Conservation (phyloP, 2,888 invertebrate genomes). For the Drosophila affinis region DNA sequence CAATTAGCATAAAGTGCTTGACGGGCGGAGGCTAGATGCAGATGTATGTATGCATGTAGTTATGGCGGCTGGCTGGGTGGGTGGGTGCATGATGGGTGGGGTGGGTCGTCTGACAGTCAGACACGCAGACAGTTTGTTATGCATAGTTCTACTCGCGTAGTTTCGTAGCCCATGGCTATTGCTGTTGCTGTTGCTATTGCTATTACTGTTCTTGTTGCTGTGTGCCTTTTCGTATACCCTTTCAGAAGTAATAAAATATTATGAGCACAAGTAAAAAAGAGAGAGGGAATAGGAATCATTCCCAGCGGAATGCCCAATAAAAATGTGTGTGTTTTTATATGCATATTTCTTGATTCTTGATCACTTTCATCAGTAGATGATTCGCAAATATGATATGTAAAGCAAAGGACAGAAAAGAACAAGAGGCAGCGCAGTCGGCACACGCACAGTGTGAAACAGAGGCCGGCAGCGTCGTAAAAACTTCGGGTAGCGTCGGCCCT, state of each 20-base stretch:
- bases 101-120: constrained; percentile 16
- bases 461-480: too few relatives aligned
- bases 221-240: constrained; percentile 5
- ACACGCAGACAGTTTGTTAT: constrained; percentile 21
- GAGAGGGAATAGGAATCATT: too few relatives aligned
- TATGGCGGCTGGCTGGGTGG: constrained; percentile 7
- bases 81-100: not conserved
- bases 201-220: constrained; percentile 32
- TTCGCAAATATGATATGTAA: too few relatives aligned
- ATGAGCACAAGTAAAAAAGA: not conserved
- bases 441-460: too few relatives aligned
- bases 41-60: too few relatives aligned
- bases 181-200: constrained; percentile 39
- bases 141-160: constrained; percentile 55
- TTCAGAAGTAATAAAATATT: not conserved
- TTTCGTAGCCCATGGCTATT: constrained; percentile 53
- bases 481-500: too few relatives aligned
- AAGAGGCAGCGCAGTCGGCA: too few relatives aligned
- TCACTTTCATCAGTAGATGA: too few relatives aligned
- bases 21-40: constrained; percentile 9
- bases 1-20: constrained; percentile 74
- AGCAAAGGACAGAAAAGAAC: too few relatives aligned
- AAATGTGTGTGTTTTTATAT: too few relatives aligned
- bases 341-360: too few relatives aligned
- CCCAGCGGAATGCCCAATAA: too few relatives aligned